These are phyloP conservation scores for Upupa epops DNA, from an alignment of 2,113 vertebrate genomes.

Conservation along the genomic window DNA sequence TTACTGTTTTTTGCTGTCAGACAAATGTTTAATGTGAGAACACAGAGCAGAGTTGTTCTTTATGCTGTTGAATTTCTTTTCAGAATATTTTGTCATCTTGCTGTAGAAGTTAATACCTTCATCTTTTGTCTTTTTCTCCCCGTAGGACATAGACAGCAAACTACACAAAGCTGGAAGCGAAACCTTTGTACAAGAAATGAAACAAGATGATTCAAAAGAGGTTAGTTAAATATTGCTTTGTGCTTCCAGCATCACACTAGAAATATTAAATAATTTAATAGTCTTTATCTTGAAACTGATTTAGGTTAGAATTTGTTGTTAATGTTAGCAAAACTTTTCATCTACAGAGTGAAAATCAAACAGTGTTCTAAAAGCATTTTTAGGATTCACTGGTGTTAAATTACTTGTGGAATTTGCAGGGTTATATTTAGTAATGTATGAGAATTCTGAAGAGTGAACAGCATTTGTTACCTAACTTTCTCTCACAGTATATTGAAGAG, in stretches of 20 bases:
- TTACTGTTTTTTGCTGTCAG: too few species aligned
- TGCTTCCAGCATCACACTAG: background rate
- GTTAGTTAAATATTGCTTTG: conserved; percentile 59
- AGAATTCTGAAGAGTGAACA: background rate
- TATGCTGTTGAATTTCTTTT: background rate
- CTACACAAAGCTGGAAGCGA: conserved; percentile 54
- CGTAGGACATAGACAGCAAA: conserved; percentile 66
- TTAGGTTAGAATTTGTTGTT: background rate
- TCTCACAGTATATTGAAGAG: background rate
- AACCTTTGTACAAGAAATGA: conserved; percentile 68
- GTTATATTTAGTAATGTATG: background rate
- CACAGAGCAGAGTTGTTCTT: background rate
- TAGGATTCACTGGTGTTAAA: background rate
- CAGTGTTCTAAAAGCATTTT: background rate
- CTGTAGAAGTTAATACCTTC: background rate
- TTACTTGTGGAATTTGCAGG: background rate
- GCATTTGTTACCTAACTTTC: background rate
- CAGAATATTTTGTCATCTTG: background rate
- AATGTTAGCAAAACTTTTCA: background rate
- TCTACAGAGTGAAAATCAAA: background rate
- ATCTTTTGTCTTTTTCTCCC: background rate
- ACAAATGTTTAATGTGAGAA: too few species aligned
- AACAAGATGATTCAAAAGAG: conserved; percentile 82
- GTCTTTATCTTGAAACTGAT: background rate
- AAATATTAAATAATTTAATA: background rate